Evolutionary conservation across 2,888 invertebrate species (phyloP).

Genomic region (Ornithoptera priamus): DNA sequence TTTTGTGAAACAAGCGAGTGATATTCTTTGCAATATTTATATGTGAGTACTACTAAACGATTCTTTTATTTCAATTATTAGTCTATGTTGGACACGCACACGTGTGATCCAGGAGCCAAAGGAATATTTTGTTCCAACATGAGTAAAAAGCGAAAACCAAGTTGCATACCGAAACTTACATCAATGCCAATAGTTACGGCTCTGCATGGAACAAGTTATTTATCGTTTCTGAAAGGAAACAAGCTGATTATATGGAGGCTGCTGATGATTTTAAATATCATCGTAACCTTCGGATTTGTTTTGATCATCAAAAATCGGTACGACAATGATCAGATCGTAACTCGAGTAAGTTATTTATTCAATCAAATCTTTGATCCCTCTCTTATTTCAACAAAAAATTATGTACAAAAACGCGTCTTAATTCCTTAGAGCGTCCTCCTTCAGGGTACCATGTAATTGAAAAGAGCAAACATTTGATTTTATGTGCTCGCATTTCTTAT

Average conservation of each 20-base stretch:
- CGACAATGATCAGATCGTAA: conserved; percentile 57
- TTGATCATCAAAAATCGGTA: conserved; percentile 54
- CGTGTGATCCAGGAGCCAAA: not conserved
- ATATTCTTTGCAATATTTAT: too few relatives aligned
- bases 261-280: conserved; percentile 43
- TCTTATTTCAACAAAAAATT: too few relatives aligned
- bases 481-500: too few relatives aligned
- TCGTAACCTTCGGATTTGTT: conserved; percentile 48
- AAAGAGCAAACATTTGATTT: too few relatives aligned
- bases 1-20: too few relatives aligned
- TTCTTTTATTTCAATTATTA: too few relatives aligned
- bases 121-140: not conserved
- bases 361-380: too few relatives aligned
- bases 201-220: conserved; percentile 52
- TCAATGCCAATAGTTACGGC: conserved; percentile 48
- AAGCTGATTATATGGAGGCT: conserved; percentile 45
- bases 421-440: too few relatives aligned
- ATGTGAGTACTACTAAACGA: too few relatives aligned
- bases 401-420: too few relatives aligned
- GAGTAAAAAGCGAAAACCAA: conserved; percentile 8
- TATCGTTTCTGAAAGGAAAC: conserved; percentile 41
- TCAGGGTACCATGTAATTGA: too few relatives aligned
- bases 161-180: conserved; percentile 9
- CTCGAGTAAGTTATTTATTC: conserved; percentile 44
- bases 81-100: too few relatives aligned